Percentiles rank a stretch among this genome's conserved stretches.
Evolutionary conservation across 2,888 invertebrate species (phyloP).

Genomic region (Nebria brevicollis): DNA sequence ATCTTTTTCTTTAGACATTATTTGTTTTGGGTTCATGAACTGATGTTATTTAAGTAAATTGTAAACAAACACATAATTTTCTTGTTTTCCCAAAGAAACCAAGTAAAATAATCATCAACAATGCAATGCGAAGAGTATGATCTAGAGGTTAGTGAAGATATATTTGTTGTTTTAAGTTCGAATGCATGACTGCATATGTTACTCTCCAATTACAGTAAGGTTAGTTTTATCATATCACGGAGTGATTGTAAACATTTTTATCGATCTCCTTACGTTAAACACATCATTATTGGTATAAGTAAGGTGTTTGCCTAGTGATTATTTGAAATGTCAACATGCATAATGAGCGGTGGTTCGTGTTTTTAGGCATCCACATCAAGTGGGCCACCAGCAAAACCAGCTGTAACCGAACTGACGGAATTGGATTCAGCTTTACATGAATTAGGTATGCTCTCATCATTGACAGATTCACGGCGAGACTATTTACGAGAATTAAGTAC

Average conservation of each 20-base stretch:
- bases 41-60: slow-evolving; percentile 34
- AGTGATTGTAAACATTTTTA: neutral
- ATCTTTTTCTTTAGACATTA: slow-evolving; percentile 38
- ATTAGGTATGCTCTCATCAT: slow-evolving; percentile 70
- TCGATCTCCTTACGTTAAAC: neutral
- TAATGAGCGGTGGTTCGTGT: neutral
- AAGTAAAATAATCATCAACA: slow-evolving; percentile 41
- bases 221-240: neutral
- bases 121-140: slow-evolving; percentile 54
- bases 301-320: neutral
- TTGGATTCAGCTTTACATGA: slow-evolving; percentile 71
- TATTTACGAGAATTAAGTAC: slow-evolving; percentile 66
- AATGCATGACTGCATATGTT: neutral
- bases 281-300: neutral
- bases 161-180: slow-evolving; percentile 14
- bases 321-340: neutral
- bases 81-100: slow-evolving; percentile 31
- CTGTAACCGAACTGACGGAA: slow-evolving; percentile 64
- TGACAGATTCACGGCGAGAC: slow-evolving; percentile 68
- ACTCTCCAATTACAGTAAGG: neutral
- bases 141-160: slow-evolving; percentile 50
- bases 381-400: slow-evolving; percentile 16
- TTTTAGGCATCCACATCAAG: slow-evolving; percentile 41
- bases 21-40: slow-evolving; percentile 48
- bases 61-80: slow-evolving; percentile 45